Base-by-base conservation (phyloP, 2,113 vertebrate species). In the Sceloporus tristichus region DNA sequence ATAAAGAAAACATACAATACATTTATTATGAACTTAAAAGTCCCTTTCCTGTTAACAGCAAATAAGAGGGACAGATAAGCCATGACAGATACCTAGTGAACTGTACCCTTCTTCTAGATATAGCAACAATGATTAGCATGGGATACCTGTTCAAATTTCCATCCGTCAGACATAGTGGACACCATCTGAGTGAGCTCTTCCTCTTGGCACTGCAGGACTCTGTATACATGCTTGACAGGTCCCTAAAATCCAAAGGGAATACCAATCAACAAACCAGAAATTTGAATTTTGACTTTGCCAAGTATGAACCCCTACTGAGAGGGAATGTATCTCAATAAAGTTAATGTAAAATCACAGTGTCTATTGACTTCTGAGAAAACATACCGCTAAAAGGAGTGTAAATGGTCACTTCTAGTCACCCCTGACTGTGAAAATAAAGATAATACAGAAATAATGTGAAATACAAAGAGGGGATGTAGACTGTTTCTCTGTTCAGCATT, bases 171-270 rank as follows among this genome's bases (percentile, higher is more conserved):
- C 99, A 99, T 99, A 9, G 99, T 99, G 56, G 98, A 99, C 86
- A 99, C 99, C 99, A 99, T 99, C 96, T 99, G 99, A 0, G 99
- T 99, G 68, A 99, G 98, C 91, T 99, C 99, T 79, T 99, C 99
- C 88, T 99, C 99, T 88, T 99, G 99, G 94, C 99, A 99, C 96
- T 99, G 99, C 86, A 99, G 97, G 48, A 99, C 99, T 93, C 99
- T 96, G 92, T 99, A 99, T 91, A 99, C 99, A 0, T 99, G 99
- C 94, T 99, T 99, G 96, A 99, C 98, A 0, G 98, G 98, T 71
- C 99, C 99, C 99, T 99, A 94, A 4, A 88, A 91, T 71, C 54
- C 65, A 19, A 34, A 62, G 85, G 0, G 5, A 10, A 1, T 85
- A 56, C 38, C 83, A 89, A 18, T 0, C 2, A 40, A 4, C 0